Percentiles rank a stretch among this genome's conserved stretches.
Conservation (phyloP, 2,888 invertebrate genomes). For the Thymelicus sylvestris region DNA sequence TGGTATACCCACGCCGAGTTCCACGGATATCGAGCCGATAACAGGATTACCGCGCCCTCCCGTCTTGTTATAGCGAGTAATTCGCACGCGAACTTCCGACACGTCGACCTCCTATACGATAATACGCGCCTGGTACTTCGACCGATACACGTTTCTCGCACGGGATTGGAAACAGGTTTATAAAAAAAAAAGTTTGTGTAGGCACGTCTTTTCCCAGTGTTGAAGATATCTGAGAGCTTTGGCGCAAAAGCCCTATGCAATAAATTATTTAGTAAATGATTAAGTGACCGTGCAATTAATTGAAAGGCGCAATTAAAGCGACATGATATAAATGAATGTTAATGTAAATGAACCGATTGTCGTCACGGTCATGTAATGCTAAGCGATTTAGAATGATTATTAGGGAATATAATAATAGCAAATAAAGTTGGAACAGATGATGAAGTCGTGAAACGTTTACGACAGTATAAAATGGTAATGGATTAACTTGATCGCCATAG, state of each 20-base stretch:
- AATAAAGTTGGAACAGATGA: constrained; percentile 60
- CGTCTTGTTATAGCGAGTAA: constrained; percentile 67
- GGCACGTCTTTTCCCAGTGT: constrained; percentile 17
- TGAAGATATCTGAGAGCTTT: constrained; percentile 24
- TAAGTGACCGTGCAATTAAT: constrained; percentile 26
- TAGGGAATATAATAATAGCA: constrained; percentile 47
- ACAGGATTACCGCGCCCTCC: constrained; percentile 75
- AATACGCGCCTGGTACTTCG: constrained; percentile 59
- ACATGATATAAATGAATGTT: too few species aligned
- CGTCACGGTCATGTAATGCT: constrained; percentile 29
- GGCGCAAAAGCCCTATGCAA: constrained; percentile 18
- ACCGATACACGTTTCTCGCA: constrained; percentile 6
- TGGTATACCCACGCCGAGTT: constrained; percentile 47
- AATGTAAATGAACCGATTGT: constrained; percentile 32
- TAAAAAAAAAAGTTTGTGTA: not conserved
- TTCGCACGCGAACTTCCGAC: constrained; percentile 74
- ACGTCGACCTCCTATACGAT: constrained; percentile 57
- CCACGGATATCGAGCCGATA: constrained; percentile 71
- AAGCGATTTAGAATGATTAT: constrained; percentile 46
- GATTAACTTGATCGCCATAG: constrained; percentile 73
- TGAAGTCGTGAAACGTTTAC: constrained; percentile 78
- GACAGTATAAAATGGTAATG: constrained; percentile 80
- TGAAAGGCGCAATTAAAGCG: constrained; percentile 27
- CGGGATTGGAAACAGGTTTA: constrained; percentile 8
- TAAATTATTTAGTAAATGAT: constrained; percentile 31